A percentile compares a stretch with the other conserved stretches of the same genome.
Conservation (phyloP, 2,797 vertebrate genomes). For the Acropternis orthonyx region DNA sequence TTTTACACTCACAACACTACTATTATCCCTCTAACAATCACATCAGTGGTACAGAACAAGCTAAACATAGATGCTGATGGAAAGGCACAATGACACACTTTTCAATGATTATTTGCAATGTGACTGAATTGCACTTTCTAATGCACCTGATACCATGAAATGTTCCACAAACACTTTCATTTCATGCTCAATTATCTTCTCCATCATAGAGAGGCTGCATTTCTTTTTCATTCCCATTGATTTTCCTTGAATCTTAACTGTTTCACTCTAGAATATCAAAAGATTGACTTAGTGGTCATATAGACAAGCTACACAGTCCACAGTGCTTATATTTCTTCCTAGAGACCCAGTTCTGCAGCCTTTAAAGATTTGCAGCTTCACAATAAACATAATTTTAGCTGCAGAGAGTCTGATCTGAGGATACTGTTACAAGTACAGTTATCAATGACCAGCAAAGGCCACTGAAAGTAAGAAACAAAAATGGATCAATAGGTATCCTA, state of each 20-base stretch:
- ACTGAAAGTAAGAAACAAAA: not conserved
- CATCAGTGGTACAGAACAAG: not conserved
- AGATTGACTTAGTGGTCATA: not conserved
- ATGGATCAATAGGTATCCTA: not conserved
- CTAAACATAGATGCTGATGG: not conserved
- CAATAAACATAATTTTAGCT: not conserved
- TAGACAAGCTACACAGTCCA: not conserved
- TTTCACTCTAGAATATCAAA: constrained; percentile 68
- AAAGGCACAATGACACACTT: not conserved
- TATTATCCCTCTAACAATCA: not conserved
- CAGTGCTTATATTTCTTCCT: not conserved
- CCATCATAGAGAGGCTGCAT: constrained; percentile 46
- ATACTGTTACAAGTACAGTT: not conserved
- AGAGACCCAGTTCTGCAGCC: not conserved
- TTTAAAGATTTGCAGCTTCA: not conserved
- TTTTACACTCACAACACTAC: not conserved
- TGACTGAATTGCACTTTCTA: not conserved
- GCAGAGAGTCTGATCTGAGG: not conserved
- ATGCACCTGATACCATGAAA: constrained; percentile 13
- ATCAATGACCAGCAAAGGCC: not conserved
- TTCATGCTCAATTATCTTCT: constrained; percentile 63
- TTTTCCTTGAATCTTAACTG: constrained; percentile 66
- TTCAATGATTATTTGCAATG: not conserved
- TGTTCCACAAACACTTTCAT: constrained; percentile 14
- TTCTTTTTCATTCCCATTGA: constrained; percentile 57